Evolutionary conservation across 2,113 vertebrate species (phyloP).

Genomic region (Chaenogobius annularis): DNA sequence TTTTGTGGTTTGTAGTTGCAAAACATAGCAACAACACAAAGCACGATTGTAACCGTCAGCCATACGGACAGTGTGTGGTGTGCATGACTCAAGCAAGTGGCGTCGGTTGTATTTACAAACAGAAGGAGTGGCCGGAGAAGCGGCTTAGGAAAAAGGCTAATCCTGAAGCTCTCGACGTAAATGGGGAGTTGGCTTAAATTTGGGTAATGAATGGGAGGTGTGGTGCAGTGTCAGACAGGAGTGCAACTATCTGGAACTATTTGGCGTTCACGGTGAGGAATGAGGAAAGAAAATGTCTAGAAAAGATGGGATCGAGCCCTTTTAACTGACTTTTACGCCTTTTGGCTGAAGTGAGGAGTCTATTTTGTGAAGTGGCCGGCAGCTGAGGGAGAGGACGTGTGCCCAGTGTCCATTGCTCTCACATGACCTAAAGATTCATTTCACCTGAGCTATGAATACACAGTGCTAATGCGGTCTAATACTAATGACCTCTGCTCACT

Average conservation of each 20-base stretch:
- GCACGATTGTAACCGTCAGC: too few species aligned
- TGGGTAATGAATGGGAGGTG: conserved; percentile 35
- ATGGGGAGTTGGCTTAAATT: background rate
- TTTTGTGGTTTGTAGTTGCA: background rate
- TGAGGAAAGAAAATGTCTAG: background rate
- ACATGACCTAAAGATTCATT: conserved; percentile 44
- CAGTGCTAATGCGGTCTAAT: conserved; percentile 30
- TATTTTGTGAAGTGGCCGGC: background rate
- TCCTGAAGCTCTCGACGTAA: conserved; percentile 55
- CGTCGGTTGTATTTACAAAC: conserved; percentile 27
- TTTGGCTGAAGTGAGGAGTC: background rate
- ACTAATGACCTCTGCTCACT: conserved; percentile 21
- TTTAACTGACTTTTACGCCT: background rate
- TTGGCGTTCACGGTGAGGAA: background rate
- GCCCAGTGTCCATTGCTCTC: conserved; percentile 11
- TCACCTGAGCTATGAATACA: conserved; percentile 55
- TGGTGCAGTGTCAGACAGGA: background rate
- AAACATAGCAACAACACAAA: background rate
- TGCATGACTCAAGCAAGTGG: background rate
- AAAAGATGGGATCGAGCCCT: background rate
- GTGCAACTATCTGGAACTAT: background rate
- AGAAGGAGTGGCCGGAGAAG: conserved; percentile 42
- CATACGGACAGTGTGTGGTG: background rate
- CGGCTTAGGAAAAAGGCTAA: conserved; percentile 60
- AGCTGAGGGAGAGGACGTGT: background rate